Base-by-base conservation (phyloP, 2,888 invertebrate species). In the Cephalotes varians region DNA sequence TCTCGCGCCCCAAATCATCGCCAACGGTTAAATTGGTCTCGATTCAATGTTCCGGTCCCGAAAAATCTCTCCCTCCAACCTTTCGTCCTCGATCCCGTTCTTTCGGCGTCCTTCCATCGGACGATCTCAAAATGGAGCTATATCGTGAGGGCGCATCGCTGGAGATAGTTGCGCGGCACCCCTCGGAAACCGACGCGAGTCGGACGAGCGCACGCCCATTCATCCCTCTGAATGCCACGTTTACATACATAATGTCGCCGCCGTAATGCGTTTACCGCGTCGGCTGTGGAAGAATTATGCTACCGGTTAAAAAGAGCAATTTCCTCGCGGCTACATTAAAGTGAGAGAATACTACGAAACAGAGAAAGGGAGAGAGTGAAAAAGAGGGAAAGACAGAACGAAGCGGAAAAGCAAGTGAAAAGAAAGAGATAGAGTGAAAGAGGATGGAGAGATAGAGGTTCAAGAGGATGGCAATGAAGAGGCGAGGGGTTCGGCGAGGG, bases 241-340 rank as follows among this genome's bases (percentile, higher is more conserved):
- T 91, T 91, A 91, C 92, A 90, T 91, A 88, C 88, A 89, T 90
- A 91, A 92, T 91, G 85, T 83, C 85, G 64, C 73, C 84, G 79
- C 87, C 83, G 88, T 91, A 92, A 92, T 91, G 90, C 91, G 89
- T 91, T 92, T 92, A 91, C 86, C 90, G 82, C 88, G 90, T 84
- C 87, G 84, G 76, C 87, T 84, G 85, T 86, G 86, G 89, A 91
- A 91, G 91, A 92, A 91, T 91, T 92, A 90, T 89, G 88, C 89
- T 81, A 88, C 90, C 88, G 87, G 91, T 91, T 88, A 90, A 92
- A 92, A 91, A 91, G 91, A 91, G 90, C 90, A 92, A 90, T 88
- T 86, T 85, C 85, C 87, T 83, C 72, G 73, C 62, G 84, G 84
- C 82, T 80, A 76, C 72, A 51, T 76, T 62, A 82, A 67, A 76